A percentile compares a stretch with the other conserved stretches of the same genome.
Evolutionary conservation across 1,140 invertebrate genomes (phyloP).

Genomic region (Elymnias hypermnestra): DNA sequence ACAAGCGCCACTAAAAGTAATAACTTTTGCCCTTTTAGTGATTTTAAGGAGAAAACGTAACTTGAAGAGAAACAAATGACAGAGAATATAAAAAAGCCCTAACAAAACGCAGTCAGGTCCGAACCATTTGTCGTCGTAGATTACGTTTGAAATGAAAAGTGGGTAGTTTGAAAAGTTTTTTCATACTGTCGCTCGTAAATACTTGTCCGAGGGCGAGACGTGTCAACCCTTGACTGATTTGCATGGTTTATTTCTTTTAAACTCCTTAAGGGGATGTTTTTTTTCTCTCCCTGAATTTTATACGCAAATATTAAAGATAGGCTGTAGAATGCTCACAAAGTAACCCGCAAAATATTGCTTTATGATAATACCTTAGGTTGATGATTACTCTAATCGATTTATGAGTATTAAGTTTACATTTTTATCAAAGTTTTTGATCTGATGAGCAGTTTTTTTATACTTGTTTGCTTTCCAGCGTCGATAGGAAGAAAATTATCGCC

Average conservation of each 20-base stretch:
- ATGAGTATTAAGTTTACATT: too few relatives aligned
- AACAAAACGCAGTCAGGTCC: constrained; percentile 50
- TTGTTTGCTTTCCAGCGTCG: too few relatives aligned
- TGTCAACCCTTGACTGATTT: constrained; percentile 59
- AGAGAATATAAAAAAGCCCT: constrained; percentile 30
- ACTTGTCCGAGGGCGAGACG: constrained; percentile 36
- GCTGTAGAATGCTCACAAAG: not conserved
- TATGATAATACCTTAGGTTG: too few relatives aligned
- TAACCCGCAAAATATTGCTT: too few relatives aligned
- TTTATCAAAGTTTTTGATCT: too few relatives aligned
- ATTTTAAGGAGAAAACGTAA: constrained; percentile 10
- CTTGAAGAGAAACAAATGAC: constrained; percentile 20
- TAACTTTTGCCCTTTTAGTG: constrained; percentile 4
- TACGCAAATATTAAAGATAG: too few relatives aligned
- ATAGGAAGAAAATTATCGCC: too few relatives aligned
- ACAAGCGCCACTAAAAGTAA: too few relatives aligned
- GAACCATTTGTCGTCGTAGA: constrained; percentile 61
- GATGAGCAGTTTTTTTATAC: too few relatives aligned
- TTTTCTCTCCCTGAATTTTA: too few relatives aligned
- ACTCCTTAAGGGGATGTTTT: not conserved
- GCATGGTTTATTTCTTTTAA: constrained; percentile 14
- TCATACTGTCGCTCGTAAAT: constrained; percentile 45
- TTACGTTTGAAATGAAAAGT: constrained; percentile 63
- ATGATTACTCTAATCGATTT: too few relatives aligned
- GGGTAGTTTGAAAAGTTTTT: constrained; percentile 59